Evolutionary conservation across 1,140 invertebrate genomes (phyloP), one percentile per base, ranked within the genome.

Genomic region (Aphelenchoides fujianensis): DNA sequence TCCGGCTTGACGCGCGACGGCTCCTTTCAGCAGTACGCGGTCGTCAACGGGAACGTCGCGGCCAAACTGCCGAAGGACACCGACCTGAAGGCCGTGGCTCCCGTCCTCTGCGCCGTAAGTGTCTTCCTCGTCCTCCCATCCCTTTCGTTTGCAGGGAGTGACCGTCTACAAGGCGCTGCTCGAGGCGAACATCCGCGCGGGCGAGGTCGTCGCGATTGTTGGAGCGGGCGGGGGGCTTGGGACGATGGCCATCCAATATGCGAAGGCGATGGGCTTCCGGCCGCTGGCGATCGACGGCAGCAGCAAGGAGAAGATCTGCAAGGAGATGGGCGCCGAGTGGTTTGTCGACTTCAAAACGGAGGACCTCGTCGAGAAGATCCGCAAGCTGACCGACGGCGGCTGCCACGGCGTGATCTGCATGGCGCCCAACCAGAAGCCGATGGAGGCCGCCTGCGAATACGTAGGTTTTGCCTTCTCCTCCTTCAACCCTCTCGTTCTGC

Each of bases 141-240:
- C n/a, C n/a, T 67, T 34, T 23, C 27, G 23, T 64, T 53, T 62
- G 16, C 55, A 67, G 63, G 73, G 74, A 7, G 72, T 75, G 16
- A 75, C 74, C n/a, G 68, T 70, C 16, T 75, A 74, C 68, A 75
- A 37, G 12, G 74, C 73, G 2, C 34, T 75, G 0, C 73, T 62
- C 28, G 74, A 75, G 2, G 57, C 71, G 16, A 64, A 69, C 41
- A 69, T 75, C 12, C 31, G 52, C n/a, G 35, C 71, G 3, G 72
- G 72, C 30, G 74, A 75, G 16, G 61, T 66, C 31, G 48, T 75
- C 28, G 74, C 69, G 3, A 70, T 75, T 23, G 68, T 62, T 35
- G 74, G 74, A 35, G 74, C 74, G 23, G 72, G 72, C n/a, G 74
- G 74, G n/a, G 74, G 74, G 23, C 64, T 76, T 5, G 74, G 74